Evolutionary conservation across 2,888 invertebrate species (phyloP).

Genomic region (Zootermopsis nevadensis): DNA sequence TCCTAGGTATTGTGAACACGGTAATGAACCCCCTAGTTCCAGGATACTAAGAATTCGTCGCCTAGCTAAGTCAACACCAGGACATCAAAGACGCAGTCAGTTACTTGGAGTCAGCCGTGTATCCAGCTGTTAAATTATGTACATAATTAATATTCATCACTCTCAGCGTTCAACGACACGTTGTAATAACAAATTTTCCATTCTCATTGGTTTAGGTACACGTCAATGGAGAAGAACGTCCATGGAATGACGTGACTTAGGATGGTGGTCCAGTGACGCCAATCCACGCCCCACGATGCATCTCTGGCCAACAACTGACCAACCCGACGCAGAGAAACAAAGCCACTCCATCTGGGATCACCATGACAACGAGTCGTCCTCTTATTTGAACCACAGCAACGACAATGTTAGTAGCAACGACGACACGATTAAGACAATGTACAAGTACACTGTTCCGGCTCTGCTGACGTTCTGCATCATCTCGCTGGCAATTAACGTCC

Average conservation of each 20-base stretch:
- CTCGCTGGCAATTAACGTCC: constrained; percentile 67
- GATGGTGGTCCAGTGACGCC: constrained; percentile 1
- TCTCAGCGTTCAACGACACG: no score
- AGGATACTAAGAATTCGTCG: no score
- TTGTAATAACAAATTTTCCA: no score
- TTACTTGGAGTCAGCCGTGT: no score
- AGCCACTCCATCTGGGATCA: neutral
- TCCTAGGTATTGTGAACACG: no score
- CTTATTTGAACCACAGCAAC: constrained; percentile 66
- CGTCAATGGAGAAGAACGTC: neutral
- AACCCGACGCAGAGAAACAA: neutral
- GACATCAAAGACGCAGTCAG: no score
- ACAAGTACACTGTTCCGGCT: constrained; percentile 58
- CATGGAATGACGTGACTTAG: neutral
- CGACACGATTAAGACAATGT: constrained; percentile 49
- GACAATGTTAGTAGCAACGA: neutral
- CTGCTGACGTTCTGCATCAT: constrained; percentile 66
- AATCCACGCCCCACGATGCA: neutral
- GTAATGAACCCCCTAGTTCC: no score
- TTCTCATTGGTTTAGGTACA: no score
- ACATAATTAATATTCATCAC: no score
- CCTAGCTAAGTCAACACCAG: no score
- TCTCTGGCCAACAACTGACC: neutral
- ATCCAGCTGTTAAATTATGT: no score
- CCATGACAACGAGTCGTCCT: neutral